Conservation (phyloP, 37 sponge, comb jelly and placozoan genomes). For the Theonella swinhoei region DNA sequence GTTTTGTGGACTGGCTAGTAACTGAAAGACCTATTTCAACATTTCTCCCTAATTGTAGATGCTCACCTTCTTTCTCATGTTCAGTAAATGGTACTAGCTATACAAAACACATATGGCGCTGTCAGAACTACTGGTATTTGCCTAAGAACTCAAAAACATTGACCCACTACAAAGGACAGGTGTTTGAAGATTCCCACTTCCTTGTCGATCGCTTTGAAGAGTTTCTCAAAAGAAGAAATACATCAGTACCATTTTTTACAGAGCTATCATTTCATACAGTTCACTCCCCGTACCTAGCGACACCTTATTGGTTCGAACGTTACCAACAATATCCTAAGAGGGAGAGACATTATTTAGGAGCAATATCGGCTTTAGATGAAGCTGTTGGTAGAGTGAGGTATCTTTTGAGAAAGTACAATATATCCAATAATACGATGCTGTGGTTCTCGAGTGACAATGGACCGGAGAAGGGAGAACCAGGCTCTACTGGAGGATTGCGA, state of each 20-base stretch:
- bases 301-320: not conserved
- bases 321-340: not conserved
- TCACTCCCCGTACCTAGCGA: constrained; percentile 57
- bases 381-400: constrained; percentile 45
- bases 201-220: constrained; percentile 27
- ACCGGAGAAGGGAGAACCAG: constrained; percentile 46
- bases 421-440: constrained; percentile 53
- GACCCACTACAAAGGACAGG: not conserved
- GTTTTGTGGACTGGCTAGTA: constrained; percentile 62
- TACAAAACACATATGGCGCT: not conserved
- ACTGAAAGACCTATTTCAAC: constrained; percentile 68
- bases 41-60: constrained; percentile 64
- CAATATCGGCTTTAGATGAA: constrained; percentile 55
- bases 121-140: constrained; percentile 40
- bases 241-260: constrained; percentile 47
- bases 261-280: constrained; percentile 67
- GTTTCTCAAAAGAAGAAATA: constrained; percentile 5
- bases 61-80: constrained; percentile 40
- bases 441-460: constrained; percentile 82
- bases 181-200: constrained; percentile 53
- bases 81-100: constrained; percentile 12
- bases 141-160: not conserved
- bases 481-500: constrained; percentile 44
- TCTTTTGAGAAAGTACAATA: constrained; percentile 6
- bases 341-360: constrained; percentile 55